Evolutionary conservation across 2,888 invertebrate species (phyloP), one percentile per base, ranked within the genome.

Genomic region (Malthinus flaveolus): DNA sequence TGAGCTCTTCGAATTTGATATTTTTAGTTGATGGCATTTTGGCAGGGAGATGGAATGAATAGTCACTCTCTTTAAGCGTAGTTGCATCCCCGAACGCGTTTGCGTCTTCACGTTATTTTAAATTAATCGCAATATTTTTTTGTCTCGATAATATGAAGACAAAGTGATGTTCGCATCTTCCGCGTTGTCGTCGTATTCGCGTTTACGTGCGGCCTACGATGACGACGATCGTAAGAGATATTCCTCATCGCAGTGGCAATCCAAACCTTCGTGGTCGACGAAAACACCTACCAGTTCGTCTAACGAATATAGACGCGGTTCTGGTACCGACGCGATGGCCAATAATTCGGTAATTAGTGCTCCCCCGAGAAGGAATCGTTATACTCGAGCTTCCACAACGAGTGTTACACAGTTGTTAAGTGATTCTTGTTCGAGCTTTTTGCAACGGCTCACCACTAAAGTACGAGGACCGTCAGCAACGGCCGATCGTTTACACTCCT

Each of bases 391-490:
- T 49, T 89, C 89, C 59, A 87, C 88, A 49, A 84, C 88, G 47
- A 93, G 92, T 80, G 91, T 94, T 69, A 89, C 92, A 65, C 93
- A 94, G 79, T 81, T 94, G 71, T 81, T 94, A 69, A 89, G 89
- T 68, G 93, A 94, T 76, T 92, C 93, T 69, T 94, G 92, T 79
- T 90, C 91, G 72, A 93, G 86, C 79, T 84, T 94, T 67, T 84
- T 94, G 71, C 92, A 92, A 75, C 84, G 92, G 66, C 82, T 94
- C 71, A 83, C 86, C 7, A 89, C 88, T 33, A 84, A 89, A 64
- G 85, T 85, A 46, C 85, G 93, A 62, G 90, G 90, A 47, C 91
- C 91, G 36, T 91, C 91, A 49, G 87, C 80, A 51, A 61, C 52
- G 5, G 32, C 34, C n/a, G 60, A 61, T 31, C 52, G 59, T 32